These are phyloP conservation scores for Eurytoma adleriae DNA, from an alignment of 2,888 invertebrate species.

Conservation along the genomic window DNA sequence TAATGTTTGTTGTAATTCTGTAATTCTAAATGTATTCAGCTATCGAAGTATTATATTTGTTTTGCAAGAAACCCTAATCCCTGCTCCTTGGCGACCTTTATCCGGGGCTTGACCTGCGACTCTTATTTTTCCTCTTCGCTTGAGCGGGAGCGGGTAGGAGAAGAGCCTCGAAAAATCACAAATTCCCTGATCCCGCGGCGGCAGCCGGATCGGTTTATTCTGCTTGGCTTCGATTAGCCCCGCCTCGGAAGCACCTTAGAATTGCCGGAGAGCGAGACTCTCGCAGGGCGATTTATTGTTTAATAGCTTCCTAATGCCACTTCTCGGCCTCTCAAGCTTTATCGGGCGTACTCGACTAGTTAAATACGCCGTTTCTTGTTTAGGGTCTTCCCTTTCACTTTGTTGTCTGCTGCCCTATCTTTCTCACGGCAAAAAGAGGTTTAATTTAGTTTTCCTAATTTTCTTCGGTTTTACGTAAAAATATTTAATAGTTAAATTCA, in stretches of 20 bases:
- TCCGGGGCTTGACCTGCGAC: neutral
- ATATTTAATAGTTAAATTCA: too few species aligned
- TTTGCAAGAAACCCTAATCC: neutral
- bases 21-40: too few species aligned
- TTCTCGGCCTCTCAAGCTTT: constrained; percentile 21
- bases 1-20: too few species aligned
- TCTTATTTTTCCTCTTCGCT: constrained; percentile 15
- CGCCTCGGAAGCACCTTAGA: constrained; percentile 4
- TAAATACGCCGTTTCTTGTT: constrained; percentile 3
- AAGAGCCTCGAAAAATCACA: constrained; percentile 50
- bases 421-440: neutral
- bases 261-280: neutral
- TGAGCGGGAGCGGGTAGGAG: neutral
- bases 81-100: neutral
- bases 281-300: constrained; percentile 40
- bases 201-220: constrained; percentile 39
- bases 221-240: constrained; percentile 43
- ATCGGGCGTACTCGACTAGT: constrained; percentile 27
- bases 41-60: too few species aligned
- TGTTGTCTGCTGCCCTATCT: neutral
- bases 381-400: neutral
- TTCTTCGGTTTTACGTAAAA: too few species aligned
- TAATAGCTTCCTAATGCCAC: constrained; percentile 35
- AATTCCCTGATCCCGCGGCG: constrained; percentile 49
- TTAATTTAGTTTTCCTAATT: too few species aligned